A percentile compares a stretch with the other conserved stretches of the same genome.
These are phyloP conservation scores for Brachymystax lenok DNA, from an alignment of 2,797 vertebrate species.

Conservation along the genomic window DNA sequence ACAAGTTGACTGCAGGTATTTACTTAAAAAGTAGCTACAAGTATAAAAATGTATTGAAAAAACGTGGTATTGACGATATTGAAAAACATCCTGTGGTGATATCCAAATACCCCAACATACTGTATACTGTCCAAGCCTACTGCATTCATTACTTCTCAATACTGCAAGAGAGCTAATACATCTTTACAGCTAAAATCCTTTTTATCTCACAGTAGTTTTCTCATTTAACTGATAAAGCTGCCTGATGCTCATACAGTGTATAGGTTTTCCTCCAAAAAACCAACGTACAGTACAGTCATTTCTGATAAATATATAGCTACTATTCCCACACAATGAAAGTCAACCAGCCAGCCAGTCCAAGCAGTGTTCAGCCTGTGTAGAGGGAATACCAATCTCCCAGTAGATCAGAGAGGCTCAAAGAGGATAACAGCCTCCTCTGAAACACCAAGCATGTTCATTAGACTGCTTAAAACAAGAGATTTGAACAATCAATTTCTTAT, in stretches of 20 bases:
- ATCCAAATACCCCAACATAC: no score
- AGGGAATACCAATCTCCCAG: background rate
- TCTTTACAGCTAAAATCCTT: background rate
- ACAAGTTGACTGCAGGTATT: no score
- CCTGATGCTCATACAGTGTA: background rate
- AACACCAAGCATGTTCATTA: constrained; percentile 26
- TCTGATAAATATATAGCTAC: background rate
- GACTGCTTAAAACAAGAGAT: background rate
- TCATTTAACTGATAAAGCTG: background rate
- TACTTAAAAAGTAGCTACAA: no score
- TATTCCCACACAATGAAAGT: background rate
- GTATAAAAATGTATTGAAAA: no score
- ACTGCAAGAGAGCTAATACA: background rate
- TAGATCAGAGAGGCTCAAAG: background rate
- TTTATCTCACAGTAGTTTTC: background rate
- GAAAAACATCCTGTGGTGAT: no score
- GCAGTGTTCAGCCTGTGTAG: background rate
- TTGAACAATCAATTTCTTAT: background rate
- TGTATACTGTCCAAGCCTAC: no score
- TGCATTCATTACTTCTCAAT: background rate
- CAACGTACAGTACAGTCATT: background rate
- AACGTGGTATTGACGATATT: no score
- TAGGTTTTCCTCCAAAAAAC: background rate
- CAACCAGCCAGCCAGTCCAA: background rate
- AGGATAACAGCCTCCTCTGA: constrained; percentile 19